Evolutionary conservation across 2,797 vertebrate species (phyloP).

Genomic region (Heteromormyrus szaboi): DNA sequence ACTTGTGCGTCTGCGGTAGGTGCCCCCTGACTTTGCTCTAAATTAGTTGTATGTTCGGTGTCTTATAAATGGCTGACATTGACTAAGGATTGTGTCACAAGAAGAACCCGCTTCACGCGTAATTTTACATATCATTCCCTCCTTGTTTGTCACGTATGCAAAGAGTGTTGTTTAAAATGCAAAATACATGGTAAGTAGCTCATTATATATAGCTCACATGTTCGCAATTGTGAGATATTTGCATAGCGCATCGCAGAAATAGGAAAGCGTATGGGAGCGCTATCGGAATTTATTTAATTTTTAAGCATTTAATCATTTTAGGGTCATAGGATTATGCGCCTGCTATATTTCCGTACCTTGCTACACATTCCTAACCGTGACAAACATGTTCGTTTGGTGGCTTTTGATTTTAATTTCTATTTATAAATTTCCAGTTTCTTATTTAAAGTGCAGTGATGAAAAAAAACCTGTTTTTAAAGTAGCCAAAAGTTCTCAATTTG

Average conservation of each 20-base stretch:
- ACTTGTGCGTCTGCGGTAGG: no score
- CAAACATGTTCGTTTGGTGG: not conserved
- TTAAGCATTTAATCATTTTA: constrained; percentile 18
- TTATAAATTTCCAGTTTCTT: not conserved
- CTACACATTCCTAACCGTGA: not conserved
- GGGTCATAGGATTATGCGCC: constrained; percentile 1
- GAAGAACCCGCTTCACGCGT: not conserved
- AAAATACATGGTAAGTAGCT: constrained; percentile 22
- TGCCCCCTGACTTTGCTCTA: not conserved
- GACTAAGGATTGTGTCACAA: constrained; percentile 1
- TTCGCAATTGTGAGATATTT: constrained; percentile 20
- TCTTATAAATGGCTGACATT: not conserved
- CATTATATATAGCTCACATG: constrained; percentile 20
- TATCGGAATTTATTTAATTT: not conserved
- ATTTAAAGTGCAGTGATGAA: not conserved
- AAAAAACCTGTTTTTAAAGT: not conserved
- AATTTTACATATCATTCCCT: not conserved
- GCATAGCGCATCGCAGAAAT: constrained; percentile 8
- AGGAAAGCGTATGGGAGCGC: not conserved
- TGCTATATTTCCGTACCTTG: not conserved
- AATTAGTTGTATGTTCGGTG: not conserved
- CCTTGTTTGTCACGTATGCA: constrained; percentile 24
- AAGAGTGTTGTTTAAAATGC: constrained; percentile 24
- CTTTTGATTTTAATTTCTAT: constrained; percentile 2
- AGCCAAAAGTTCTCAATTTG: not conserved